phyloP scores from a whole-genome alignment of 2,113 vertebrate species.

The Neofelis nebulosa region DNA sequence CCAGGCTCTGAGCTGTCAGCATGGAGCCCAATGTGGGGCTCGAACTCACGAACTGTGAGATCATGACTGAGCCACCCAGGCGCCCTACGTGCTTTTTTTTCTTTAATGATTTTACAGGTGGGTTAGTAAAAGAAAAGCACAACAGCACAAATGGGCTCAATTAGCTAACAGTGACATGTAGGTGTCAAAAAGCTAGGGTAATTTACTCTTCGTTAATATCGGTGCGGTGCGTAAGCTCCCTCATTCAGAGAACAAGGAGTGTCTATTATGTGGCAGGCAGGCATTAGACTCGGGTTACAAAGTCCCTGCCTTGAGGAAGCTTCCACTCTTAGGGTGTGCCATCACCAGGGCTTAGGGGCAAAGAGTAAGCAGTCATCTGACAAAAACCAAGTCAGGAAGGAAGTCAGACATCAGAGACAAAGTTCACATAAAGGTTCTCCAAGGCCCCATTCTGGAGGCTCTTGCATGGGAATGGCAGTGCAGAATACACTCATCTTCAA shows the following conservation, averaged over 20 bases:
- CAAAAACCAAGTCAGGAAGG: background rate
- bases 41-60: too few relatives aligned
- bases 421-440: background rate
- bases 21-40: too few relatives aligned
- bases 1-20: too few relatives aligned
- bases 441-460: background rate
- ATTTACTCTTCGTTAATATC: background rate
- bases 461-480: background rate
- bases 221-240: background rate
- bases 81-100: too few relatives aligned
- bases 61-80: too few relatives aligned
- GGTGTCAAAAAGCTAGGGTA: background rate
- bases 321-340: background rate
- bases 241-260: background rate
- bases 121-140: background rate
- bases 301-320: background rate
- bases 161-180: background rate
- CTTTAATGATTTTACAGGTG: background rate
- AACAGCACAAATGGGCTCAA: background rate
- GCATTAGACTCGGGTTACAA: background rate
- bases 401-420: background rate
- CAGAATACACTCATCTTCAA: background rate
- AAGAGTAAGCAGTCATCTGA: background rate
- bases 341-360: background rate
- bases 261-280: background rate